These are phyloP conservation scores for Sebastiscus tertius DNA, from an alignment of 2,797 vertebrate genomes.

Conservation along the genomic window DNA sequence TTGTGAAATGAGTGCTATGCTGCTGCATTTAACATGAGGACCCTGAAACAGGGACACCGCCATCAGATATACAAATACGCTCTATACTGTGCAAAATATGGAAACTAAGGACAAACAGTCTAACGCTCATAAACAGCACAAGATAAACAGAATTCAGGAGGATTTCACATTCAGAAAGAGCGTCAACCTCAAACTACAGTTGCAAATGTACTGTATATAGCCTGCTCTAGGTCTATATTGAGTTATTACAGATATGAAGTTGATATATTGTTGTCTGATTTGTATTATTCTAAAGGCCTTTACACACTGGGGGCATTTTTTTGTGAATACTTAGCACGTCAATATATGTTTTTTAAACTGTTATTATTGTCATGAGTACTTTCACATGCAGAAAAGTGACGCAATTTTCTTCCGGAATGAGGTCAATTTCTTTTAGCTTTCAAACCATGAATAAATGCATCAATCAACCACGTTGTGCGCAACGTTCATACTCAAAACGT, in stretches of 20 bases:
- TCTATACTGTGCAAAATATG: neutral
- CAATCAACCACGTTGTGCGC: too few relatives aligned
- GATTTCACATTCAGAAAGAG: conserved; percentile 5
- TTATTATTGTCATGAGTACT: too few relatives aligned
- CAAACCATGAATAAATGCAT: too few relatives aligned
- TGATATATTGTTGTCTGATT: neutral
- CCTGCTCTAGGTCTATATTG: neutral
- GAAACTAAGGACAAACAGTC: neutral
- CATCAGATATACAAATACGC: conserved; percentile 1
- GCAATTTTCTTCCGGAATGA: too few relatives aligned
- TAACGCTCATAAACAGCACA: neutral
- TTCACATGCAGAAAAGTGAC: too few relatives aligned
- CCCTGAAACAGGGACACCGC: neutral
- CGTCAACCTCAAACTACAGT: neutral
- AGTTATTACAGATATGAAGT: neutral
- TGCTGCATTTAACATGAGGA: conserved; percentile 30
- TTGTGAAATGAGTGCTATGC: neutral
- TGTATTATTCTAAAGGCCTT: neutral
- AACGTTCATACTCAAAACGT: too few relatives aligned
- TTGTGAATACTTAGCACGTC: too few relatives aligned
- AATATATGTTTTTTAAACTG: too few relatives aligned
- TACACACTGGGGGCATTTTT: too few relatives aligned
- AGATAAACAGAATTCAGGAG: neutral
- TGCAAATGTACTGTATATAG: neutral
- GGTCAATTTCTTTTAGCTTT: too few relatives aligned